Evolutionary conservation across 1,140 invertebrate species (phyloP).

Genomic region (Spodoptera frugiperda): DNA sequence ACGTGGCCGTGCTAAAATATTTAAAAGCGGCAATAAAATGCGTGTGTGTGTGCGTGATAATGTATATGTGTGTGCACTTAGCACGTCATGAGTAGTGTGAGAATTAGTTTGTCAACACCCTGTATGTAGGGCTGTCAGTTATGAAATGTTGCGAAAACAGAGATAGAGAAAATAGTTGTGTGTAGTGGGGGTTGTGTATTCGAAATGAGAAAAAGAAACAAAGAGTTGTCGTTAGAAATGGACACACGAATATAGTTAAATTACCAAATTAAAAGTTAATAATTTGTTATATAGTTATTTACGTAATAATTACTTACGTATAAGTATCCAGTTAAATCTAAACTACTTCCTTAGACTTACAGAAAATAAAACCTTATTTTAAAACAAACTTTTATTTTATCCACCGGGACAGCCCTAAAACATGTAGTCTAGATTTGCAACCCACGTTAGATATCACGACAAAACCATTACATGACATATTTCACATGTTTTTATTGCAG

Average conservation of each 20-base stretch:
- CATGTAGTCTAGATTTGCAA: conserved; percentile 5
- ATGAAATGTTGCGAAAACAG: background rate
- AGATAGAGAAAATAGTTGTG: background rate
- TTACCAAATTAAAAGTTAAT: too few species aligned
- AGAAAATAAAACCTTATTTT: too few species aligned
- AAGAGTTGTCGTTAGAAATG: too few species aligned
- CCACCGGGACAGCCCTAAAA: background rate
- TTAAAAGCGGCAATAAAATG: conserved; percentile 11
- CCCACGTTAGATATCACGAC: conserved; percentile 21
- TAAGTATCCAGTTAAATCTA: too few species aligned
- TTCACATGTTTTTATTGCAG: conserved; percentile 27
- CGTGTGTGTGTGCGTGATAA: conserved; percentile 1
- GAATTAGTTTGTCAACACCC: conserved; percentile 52
- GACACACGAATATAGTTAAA: too few species aligned
- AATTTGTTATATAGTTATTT: too few species aligned
- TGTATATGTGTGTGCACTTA: conserved; percentile 46
- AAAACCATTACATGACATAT: conserved; percentile 9
- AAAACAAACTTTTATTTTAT: too few species aligned
- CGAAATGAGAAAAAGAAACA: too few species aligned
- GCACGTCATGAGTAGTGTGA: conserved; percentile 53
- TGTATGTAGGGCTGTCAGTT: background rate
- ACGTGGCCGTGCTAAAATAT: conserved; percentile 39
- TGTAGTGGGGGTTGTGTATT: too few species aligned
- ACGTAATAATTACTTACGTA: too few species aligned
- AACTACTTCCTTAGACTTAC: too few species aligned